Conservation (phyloP, 2,888 invertebrate species). For the Diarsia brunnea region DNA sequence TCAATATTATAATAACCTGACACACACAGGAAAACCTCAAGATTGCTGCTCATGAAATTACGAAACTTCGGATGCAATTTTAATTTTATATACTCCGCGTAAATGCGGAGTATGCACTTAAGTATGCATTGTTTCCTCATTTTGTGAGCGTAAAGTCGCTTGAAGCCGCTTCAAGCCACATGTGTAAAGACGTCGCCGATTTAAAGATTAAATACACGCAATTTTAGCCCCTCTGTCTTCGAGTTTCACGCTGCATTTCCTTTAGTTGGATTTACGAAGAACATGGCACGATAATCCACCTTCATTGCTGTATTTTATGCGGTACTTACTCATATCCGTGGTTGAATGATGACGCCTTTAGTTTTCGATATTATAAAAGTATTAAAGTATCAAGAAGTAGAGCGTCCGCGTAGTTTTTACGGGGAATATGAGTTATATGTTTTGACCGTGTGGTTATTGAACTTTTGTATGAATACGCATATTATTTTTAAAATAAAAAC, state of each 20-base stretch:
- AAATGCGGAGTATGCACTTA: slow-evolving; percentile 32
- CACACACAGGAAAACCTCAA: background rate
- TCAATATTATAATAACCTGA: slow-evolving; percentile 15
- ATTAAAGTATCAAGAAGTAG: background rate
- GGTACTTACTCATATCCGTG: slow-evolving; percentile 31
- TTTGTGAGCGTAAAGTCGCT: slow-evolving; percentile 19
- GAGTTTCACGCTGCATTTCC: slow-evolving; percentile 3
- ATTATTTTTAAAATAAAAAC: background rate
- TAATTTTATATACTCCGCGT: slow-evolving; percentile 28
- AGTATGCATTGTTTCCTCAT: slow-evolving; percentile 44
- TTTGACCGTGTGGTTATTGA: background rate
- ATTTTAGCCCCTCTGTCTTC: slow-evolving; percentile 1
- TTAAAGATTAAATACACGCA: slow-evolving; percentile 21
- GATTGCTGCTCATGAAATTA: slow-evolving; percentile 16
- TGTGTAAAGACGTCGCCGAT: slow-evolving; percentile 3
- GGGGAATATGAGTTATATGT: background rate
- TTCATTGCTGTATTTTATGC: slow-evolving; percentile 36
- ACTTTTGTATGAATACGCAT: too few relatives aligned
- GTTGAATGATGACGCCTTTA: background rate
- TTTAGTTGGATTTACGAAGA: slow-evolving; percentile 33
- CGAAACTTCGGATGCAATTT: slow-evolving; percentile 36
- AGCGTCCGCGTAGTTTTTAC: background rate
- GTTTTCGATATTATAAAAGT: background rate
- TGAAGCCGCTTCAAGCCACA: slow-evolving; percentile 4
- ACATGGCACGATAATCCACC: slow-evolving; percentile 29